phyloP scores from a whole-genome alignment of 1,140 invertebrate species.

The Helicoverpa zea region DNA sequence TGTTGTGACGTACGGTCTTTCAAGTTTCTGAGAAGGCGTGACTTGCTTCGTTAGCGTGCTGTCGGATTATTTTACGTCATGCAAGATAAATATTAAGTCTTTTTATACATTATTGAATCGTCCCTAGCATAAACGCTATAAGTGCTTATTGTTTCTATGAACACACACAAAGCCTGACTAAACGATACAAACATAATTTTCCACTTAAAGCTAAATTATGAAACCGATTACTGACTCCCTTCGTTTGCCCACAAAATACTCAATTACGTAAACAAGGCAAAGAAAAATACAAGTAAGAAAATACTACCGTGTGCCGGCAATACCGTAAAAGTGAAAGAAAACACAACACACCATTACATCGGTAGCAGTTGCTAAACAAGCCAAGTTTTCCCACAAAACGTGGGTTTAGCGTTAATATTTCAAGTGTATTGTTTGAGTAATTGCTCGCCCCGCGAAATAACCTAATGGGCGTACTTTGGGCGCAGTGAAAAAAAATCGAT shows the following conservation, averaged over 20 bases:
- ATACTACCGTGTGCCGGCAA: conserved; percentile 61
- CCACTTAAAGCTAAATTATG: conserved; percentile 73
- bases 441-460: conserved; percentile 75
- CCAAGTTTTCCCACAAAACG: conserved; percentile 81
- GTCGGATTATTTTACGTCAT: conserved; percentile 55
- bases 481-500: conserved; percentile 78
- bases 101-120: conserved; percentile 48
- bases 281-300: conserved; percentile 66
- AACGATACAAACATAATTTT: conserved; percentile 58
- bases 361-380: conserved; percentile 79
- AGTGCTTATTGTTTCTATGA: conserved; percentile 20
- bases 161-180: conserved; percentile 59
- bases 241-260: conserved; percentile 79
- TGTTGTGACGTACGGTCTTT: conserved; percentile 55
- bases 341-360: conserved; percentile 71
- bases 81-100: conserved; percentile 58
- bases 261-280: conserved; percentile 81
- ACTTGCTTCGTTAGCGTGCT: conserved; percentile 45
- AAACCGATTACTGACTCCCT: conserved; percentile 73
- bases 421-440: conserved; percentile 77
- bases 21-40: conserved; percentile 57
- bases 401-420: conserved; percentile 80
- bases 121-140: not conserved
- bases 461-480: conserved; percentile 74
- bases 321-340: conserved; percentile 75